These are phyloP conservation scores for Brachyhypopomus occidentalis DNA, from an alignment of 2,113 vertebrate species.

Conservation along the genomic window DNA sequence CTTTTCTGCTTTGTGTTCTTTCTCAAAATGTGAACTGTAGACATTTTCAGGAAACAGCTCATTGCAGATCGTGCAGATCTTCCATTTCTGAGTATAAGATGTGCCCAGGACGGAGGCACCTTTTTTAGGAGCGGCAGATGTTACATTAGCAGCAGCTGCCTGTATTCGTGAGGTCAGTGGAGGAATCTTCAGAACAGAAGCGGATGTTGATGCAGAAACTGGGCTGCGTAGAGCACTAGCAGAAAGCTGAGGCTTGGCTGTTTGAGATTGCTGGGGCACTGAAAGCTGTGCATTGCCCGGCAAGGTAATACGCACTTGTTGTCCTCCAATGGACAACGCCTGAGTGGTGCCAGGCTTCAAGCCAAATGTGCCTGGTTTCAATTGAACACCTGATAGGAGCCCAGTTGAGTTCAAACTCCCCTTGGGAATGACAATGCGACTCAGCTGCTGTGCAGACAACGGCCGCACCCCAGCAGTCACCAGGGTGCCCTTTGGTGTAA, in stretches of 20 bases:
- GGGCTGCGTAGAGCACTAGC: conserved; percentile 81
- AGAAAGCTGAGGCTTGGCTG: conserved; percentile 87
- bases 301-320: conserved; percentile 82
- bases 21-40: conserved; percentile 96
- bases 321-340: conserved; percentile 76
- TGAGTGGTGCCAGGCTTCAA: conserved; percentile 81
- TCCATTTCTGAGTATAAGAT: conserved; percentile 97
- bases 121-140: conserved; percentile 73
- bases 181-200: conserved; percentile 81
- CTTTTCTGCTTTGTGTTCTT: conserved; percentile 98
- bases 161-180: conserved; percentile 82
- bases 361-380: conserved; percentile 85
- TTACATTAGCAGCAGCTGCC: conserved; percentile 76
- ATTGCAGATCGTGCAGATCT: conserved; percentile 98
- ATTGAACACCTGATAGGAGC: conserved; percentile 84
- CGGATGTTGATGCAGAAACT: conserved; percentile 71
- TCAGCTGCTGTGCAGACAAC: conserved; percentile 86
- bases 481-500: conserved; percentile 86
- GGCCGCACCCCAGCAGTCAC: conserved; percentile 81
- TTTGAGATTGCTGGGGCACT: conserved; percentile 86
- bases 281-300: conserved; percentile 85
- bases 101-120: conserved; percentile 79
- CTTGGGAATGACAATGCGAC: conserved; percentile 88
- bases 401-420: conserved; percentile 82
- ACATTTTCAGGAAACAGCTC: conserved; percentile 98